Evolutionary conservation across 2,797 vertebrate species (phyloP), one percentile per base, ranked within the genome.

Genomic region (Aphelocoma californica): DNA sequence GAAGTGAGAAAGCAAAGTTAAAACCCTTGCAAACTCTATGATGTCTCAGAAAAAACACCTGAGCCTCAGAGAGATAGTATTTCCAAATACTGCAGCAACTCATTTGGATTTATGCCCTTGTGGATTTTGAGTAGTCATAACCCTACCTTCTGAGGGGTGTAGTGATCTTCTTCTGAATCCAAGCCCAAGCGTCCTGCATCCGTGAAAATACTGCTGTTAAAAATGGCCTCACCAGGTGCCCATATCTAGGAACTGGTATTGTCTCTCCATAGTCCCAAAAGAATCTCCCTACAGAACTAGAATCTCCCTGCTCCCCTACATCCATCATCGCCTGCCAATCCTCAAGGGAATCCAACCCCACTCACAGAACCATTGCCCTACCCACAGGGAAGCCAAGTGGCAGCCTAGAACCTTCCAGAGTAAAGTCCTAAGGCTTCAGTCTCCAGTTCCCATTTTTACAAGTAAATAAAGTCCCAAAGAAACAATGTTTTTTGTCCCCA

Each of bases 101-200:
- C 38, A 85, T 78, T 6, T 34, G 45, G 21, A 65, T 73, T 82
- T 53, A 73, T 31, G 50, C 12, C 28, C 45, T 64, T 60, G 60
- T 3, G 80, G 73, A 66, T 60, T 92, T 48, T 73, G n/a, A 77
- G 57, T n/a, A 61, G 53, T 45, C 74, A 85, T n/a, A 91, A 82
- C 53, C 90, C 95, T 98, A 99, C 99, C 98, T 98, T 99, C 98
- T 99, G 99, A 28, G 99, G 99, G 80, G 98, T 99, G 79, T 98
- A 98, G 92, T 98, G 98, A 96, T 99, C 99, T 97, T 99, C 99
- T 97, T 99, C 99, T 79, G 99, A 99, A 98, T 99, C 99, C 96
- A 99, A 97, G 82, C 99, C 99, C 51, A 99, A 98, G 82, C 99
- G 99, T 75, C 99, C 99, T 99, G 88, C 53, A 87, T 80, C 85